Conservation (phyloP, 2,797 vertebrate genomes). For the Sebastiscus albofasciatus region DNA sequence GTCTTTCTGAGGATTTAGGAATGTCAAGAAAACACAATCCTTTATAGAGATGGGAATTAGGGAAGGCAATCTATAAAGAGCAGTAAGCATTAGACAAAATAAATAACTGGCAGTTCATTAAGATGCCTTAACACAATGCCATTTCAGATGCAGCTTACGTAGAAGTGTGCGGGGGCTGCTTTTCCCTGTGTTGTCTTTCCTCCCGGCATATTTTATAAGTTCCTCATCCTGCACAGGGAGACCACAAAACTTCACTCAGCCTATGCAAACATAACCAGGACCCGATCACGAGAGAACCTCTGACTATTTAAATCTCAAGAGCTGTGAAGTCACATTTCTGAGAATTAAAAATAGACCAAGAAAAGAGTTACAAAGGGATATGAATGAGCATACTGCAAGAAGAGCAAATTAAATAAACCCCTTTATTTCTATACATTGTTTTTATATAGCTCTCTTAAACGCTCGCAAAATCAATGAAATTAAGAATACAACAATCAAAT, state of each 20-base stretch:
- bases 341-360: neutral
- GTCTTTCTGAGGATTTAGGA: constrained; percentile 22
- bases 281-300: neutral
- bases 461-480: neutral
- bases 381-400: neutral
- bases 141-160: constrained; percentile 2
- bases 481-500: neutral
- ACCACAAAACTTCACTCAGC: constrained; percentile 22
- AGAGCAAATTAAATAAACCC: neutral
- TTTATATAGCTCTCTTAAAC: neutral
- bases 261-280: constrained; percentile 13
- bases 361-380: neutral
- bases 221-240: constrained; percentile 7
- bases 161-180: neutral
- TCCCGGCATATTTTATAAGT: constrained; percentile 17
- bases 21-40: neutral
- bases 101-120: constrained; percentile 7
- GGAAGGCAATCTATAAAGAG: constrained; percentile 1
- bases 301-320: constrained; percentile 16
- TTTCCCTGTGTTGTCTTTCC: constrained; percentile 23
- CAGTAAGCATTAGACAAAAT: constrained; percentile 5
- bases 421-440: neutral
- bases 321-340: neutral
- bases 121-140: constrained; percentile 15
- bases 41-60: neutral